Percentiles rank a stretch among this genome's conserved stretches.
phyloP scores from a whole-genome alignment of 1,140 invertebrate genomes.

The Atopsyche davidsoni region DNA sequence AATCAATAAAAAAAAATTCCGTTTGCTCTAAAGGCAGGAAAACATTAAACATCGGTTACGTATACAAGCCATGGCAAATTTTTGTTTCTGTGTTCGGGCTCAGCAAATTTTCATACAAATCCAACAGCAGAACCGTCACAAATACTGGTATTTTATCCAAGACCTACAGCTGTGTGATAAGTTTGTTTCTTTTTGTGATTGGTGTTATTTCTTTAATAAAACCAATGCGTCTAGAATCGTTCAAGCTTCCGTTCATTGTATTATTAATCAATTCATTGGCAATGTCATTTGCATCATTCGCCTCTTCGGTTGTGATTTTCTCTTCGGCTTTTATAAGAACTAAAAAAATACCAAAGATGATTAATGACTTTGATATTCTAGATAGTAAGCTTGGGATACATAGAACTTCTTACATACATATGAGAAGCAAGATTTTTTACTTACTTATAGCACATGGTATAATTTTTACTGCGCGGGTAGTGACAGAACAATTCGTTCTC shows the following conservation, averaged over 20 bases:
- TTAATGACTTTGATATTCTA: conserved; percentile 3
- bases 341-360: conserved; percentile 9
- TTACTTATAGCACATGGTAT: neutral
- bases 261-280: conserved; percentile 5
- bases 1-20: too few relatives aligned
- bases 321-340: conserved; percentile 6
- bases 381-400: conserved; percentile 5
- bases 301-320: neutral
- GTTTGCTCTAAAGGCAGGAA: too few relatives aligned
- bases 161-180: neutral
- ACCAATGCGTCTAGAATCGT: neutral
- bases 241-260: too few relatives aligned
- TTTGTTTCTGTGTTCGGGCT: neutral
- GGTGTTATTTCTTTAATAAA: neutral
- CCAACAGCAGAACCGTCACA: too few relatives aligned
- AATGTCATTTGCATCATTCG: neutral
- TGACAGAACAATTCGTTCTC: neutral
- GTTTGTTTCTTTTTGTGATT: neutral
- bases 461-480: conserved; percentile 4
- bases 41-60: neutral
- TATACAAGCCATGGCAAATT: neutral
- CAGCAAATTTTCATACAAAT: neutral
- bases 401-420: neutral
- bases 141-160: neutral
- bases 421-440: neutral